Base-by-base conservation (phyloP, 2,113 vertebrate species). In the Cyprinus carpio region DNA sequence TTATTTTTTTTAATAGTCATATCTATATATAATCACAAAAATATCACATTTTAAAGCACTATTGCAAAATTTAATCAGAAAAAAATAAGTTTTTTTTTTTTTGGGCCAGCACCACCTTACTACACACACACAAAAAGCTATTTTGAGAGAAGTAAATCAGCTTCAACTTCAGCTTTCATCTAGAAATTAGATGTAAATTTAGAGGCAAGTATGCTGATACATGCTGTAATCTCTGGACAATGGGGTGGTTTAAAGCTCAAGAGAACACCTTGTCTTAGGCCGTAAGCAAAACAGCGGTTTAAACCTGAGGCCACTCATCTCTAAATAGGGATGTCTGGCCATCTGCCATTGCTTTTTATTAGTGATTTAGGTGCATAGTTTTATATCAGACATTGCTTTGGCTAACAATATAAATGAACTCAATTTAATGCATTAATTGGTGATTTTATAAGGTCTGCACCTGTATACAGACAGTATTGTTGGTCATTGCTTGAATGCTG, bases 301-400 rank as follows among this genome's bases (percentile, higher is more conserved):
- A 85, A 90, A 88, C 51, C 71, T 1, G 34, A 89, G 88, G 90
- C 34, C 89, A 83, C n/a, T 90, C 78, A 90, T 90, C 89, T 90
- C 88, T 91, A 90, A 93, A 92, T 89, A 88, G 72, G 86, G 91
- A 90, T 90, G 79, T 86, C 31, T 77, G 75, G 65, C 90, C 90
- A 92, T 91, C 91, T 90, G 90, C 74, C 84, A 84, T 87, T 87
- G 62, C n/a, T 65, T 84, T 75, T 29, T 43, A 74, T 71, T 86
- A 58, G 69, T 40, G 51, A 60, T 51, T 40, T 13, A 72, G 20
- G 27, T 49, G 11, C 12, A 54, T 37, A 79, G 15, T 18, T 34
- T 12, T 81, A 56, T 80, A 23, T 71, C n/a, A n/a, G 67, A n/a
- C 27, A 60, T 58, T 60, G 20, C 6, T 34, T 78, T 80, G 6